Evolutionary conservation across 1,140 invertebrate genomes (phyloP).

Genomic region (Caerostris extrusa): DNA sequence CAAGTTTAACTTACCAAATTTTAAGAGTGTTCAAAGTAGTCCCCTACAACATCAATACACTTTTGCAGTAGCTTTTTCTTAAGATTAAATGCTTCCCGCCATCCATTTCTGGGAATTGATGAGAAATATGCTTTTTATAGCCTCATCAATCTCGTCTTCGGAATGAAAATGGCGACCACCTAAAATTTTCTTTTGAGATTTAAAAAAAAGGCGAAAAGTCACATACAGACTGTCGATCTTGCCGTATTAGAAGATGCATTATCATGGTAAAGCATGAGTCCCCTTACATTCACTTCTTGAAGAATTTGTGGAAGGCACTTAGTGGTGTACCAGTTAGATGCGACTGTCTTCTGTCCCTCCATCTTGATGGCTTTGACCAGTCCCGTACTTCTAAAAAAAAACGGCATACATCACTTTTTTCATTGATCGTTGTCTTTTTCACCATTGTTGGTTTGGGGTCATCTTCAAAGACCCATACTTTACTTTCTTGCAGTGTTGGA

Average conservation of each 20-base stretch:
- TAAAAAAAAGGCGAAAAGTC: no score
- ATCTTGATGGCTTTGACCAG: not conserved
- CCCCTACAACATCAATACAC: no score
- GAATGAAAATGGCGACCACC: no score
- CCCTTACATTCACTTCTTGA: not conserved
- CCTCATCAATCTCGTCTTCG: no score
- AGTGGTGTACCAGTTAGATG: not conserved
- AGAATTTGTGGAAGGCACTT: not conserved
- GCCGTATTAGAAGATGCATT: not conserved
- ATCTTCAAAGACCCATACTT: not conserved
- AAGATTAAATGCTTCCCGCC: no score
- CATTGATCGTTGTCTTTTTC: not conserved
- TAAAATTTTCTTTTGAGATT: no score
- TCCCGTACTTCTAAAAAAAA: not conserved
- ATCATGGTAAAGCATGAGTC: not conserved
- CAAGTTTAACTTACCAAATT: no score
- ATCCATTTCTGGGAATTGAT: no score
- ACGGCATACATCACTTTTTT: not conserved
- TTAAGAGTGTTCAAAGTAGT: no score
- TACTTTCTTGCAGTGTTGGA: not conserved
- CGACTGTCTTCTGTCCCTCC: not conserved
- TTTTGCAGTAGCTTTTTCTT: no score
- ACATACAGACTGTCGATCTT: no score
- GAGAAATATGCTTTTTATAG: no score
- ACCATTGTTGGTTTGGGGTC: not conserved